Evolutionary conservation across 2,888 invertebrate genomes (phyloP).

Genomic region (Drosophila monieri): DNA sequence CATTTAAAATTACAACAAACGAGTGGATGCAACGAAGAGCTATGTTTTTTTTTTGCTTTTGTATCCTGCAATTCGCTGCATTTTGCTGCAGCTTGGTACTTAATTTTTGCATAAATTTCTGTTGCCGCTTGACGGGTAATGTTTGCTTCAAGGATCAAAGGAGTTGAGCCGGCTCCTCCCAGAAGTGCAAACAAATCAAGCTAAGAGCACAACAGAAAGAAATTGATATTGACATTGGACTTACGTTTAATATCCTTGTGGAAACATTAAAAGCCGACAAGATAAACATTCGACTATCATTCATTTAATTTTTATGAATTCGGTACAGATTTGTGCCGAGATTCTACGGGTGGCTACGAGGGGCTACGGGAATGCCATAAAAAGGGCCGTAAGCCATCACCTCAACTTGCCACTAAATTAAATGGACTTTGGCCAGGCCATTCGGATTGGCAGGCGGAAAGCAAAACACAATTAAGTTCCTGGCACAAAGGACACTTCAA

Average conservation of each 20-base stretch:
- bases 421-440: constrained; percentile 55
- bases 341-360: constrained; percentile 6
- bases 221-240: constrained; percentile 38
- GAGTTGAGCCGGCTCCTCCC: constrained; percentile 2
- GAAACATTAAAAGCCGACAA: constrained; percentile 38
- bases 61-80: constrained; percentile 7
- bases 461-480: constrained; percentile 65
- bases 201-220: constrained; percentile 15
- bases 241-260: constrained; percentile 43
- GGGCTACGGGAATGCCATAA: constrained; percentile 23
- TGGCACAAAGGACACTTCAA: constrained; percentile 61
- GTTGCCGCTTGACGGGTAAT: not conserved
- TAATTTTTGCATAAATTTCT: constrained; percentile 35
- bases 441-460: constrained; percentile 46
- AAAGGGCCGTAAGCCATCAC: constrained; percentile 41
- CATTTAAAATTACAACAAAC: constrained; percentile 56
- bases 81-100: constrained; percentile 12
- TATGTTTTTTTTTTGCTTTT: constrained; percentile 20
- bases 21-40: constrained; percentile 3
- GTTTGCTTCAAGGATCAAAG: constrained; percentile 23
- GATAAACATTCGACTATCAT: constrained; percentile 32
- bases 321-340: constrained; percentile 25
- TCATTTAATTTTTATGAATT: constrained; percentile 35
- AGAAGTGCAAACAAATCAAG: constrained; percentile 30
- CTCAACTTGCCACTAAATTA: constrained; percentile 51